Evolutionary conservation across 2,797 vertebrate species (phyloP), one percentile per base, ranked within the genome.

Genomic region (Pseudomugil gertrudae): DNA sequence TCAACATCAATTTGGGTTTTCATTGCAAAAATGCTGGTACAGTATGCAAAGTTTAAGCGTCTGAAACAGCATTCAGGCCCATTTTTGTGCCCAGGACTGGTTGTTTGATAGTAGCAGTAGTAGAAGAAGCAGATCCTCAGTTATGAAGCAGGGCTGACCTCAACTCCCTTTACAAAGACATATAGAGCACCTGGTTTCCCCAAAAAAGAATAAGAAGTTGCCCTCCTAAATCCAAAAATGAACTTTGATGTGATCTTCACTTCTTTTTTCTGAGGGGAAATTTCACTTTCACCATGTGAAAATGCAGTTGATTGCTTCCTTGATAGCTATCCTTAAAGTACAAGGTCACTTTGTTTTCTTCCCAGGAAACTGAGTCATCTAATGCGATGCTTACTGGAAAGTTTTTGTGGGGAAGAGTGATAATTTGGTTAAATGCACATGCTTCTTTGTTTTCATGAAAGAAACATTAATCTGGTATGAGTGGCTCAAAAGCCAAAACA

Each of bases 81-180:
- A 78, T 84, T 79, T 79, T 13, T 76, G 83, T 17, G 72, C 77
- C 81, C 84, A 63, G 84, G 73, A 64, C 68, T 66, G 82, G 76
- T 84, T 83, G 86, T 85, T 89, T 80, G 85, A 89, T 69, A 87
- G 86, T 77, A 89, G 87, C 84, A 87, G 80, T 81, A 89, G 85
- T 72, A 87, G 87, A 83, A 89, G 86, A 90, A 90, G 87, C 84
- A 89, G 86, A 85, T 86, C 76, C 70, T 89, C 72, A 64, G 81
- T 83, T 82, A 84, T 84, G 86, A 86, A 82, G 79, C 84, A 89
- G 89, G 86, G 70, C 86, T 85, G 87, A 69, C 89, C 89, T 87
- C 84, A 86, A 83, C 87, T 48, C 71, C 62, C 66, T 66, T 4
- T 21, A 58, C 27, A 61, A 77, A 67, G 23, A 78, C 72, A 24